Percentiles rank a stretch among this genome's conserved stretches.
These are phyloP conservation scores for Torymus texanus DNA, from an alignment of 2,888 invertebrate genomes.

Conservation along the genomic window DNA sequence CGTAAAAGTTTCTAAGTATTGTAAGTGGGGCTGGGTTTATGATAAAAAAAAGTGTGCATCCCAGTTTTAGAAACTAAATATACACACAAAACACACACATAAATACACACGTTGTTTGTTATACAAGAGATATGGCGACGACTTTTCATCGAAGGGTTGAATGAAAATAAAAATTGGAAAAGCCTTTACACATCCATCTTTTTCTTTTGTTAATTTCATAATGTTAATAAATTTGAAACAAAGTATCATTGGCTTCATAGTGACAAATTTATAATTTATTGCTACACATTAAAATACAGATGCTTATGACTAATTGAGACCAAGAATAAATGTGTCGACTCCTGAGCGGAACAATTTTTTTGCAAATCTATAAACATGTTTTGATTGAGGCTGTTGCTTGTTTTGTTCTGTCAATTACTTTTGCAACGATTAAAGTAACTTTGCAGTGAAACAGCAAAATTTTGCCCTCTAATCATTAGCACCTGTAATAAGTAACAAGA, in stretches of 20 bases:
- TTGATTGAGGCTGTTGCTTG: conserved; percentile 40
- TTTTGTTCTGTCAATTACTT: conserved; percentile 55
- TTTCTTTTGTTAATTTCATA: conserved; percentile 64
- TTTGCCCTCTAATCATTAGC: conserved; percentile 54
- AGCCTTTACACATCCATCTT: conserved; percentile 70
- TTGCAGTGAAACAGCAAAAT: conserved; percentile 42
- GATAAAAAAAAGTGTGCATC: conserved; percentile 62
- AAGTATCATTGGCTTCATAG: conserved; percentile 54
- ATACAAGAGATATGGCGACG: conserved; percentile 70
- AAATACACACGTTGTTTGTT: conserved; percentile 69
- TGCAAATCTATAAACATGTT: conserved; percentile 46
- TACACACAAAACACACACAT: conserved; percentile 65
- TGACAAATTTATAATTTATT: conserved; percentile 58
- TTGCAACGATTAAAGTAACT: conserved; percentile 50
- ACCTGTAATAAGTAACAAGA: conserved; percentile 51
- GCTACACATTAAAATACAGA: conserved; percentile 59
- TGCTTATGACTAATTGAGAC: conserved; percentile 61
- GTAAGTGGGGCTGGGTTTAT: conserved; percentile 67
- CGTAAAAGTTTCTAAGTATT: conserved; percentile 69
- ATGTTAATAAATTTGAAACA: conserved; percentile 58
- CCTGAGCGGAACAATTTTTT: conserved; percentile 69
- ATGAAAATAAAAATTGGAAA: conserved; percentile 70
- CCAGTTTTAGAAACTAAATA: conserved; percentile 63
- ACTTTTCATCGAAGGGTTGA: conserved; percentile 71
- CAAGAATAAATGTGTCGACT: conserved; percentile 62